A percentile compares a stretch with the other conserved stretches of the same genome.
Evolutionary conservation across 1,140 invertebrate genomes (phyloP).

Genomic region (Drosophila ficusphila): DNA sequence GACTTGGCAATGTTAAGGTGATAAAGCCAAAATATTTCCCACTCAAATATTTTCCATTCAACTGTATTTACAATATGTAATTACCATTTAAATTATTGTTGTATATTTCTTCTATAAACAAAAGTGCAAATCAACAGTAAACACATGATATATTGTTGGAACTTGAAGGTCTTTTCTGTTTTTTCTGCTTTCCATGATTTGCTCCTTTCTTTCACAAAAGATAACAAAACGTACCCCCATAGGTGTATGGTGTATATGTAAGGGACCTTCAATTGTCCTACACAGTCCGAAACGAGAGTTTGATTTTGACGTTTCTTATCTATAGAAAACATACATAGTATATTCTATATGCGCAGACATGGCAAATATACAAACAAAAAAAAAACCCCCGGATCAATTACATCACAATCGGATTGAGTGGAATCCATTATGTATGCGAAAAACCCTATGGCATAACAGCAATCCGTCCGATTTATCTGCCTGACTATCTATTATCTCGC

Average conservation of each 20-base stretch:
- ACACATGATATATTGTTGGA: background rate
- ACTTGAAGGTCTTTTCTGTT: background rate
- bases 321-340: constrained; percentile 17
- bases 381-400: constrained; percentile 30
- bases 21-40: too few species aligned
- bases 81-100: background rate
- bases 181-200: background rate
- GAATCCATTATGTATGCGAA: constrained; percentile 32
- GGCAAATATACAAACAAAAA: constrained; percentile 21
- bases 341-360: constrained; percentile 10
- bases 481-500: constrained; percentile 30
- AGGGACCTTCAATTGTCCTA: constrained; percentile 53
- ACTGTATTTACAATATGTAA: background rate
- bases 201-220: background rate
- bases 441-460: constrained; percentile 21
- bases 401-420: constrained; percentile 43
- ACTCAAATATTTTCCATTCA: too few species aligned
- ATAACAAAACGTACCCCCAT: background rate
- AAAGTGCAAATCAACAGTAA: background rate
- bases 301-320: constrained; percentile 51
- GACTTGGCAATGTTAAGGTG: too few species aligned
- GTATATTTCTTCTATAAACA: background rate
- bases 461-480: constrained; percentile 17
- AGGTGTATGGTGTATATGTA: background rate
- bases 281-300: constrained; percentile 7